Conservation (phyloP, 2,797 vertebrate species). For the Hirundo rustica region DNA sequence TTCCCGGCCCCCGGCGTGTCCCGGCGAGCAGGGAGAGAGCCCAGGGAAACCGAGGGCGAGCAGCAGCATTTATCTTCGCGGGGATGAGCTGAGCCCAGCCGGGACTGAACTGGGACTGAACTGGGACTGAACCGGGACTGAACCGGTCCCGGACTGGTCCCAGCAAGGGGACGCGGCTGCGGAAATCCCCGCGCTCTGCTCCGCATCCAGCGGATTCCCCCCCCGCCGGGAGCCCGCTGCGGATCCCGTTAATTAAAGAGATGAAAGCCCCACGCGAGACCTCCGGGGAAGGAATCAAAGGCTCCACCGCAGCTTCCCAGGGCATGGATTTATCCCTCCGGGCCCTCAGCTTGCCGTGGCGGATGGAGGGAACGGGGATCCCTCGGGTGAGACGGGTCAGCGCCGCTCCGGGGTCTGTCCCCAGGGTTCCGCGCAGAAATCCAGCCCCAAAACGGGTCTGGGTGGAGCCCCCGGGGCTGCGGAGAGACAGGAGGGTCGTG, state of each 20-base stretch:
- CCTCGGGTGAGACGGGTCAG: fast-evolving
- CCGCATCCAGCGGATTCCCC: background rate
- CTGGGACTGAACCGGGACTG: background rate
- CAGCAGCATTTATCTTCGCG: background rate
- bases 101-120: background rate
- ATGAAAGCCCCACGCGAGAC: background rate
- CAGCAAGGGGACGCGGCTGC: fast-evolving
- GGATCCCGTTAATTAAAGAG: background rate
- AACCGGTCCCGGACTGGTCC: background rate
- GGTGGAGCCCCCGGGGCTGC: fast-evolving
- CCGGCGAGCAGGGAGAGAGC: fast-evolving
- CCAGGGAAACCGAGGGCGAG: background rate
- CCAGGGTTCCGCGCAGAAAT: fast-evolving
- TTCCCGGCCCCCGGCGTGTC: background rate
- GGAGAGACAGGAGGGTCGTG: fast-evolving
- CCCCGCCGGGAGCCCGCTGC: background rate
- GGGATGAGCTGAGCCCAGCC: background rate
- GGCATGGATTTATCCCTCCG: fast-evolving
- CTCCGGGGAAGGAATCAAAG: background rate
- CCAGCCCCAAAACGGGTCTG: background rate
- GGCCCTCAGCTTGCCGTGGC: background rate
- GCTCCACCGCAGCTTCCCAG: fast-evolving
- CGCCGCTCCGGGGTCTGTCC: fast-evolving
- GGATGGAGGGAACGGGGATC: background rate
- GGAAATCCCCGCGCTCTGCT: background rate